Evolutionary conservation across 2,888 invertebrate genomes (phyloP).

Genomic region (Harmothoe impar): DNA sequence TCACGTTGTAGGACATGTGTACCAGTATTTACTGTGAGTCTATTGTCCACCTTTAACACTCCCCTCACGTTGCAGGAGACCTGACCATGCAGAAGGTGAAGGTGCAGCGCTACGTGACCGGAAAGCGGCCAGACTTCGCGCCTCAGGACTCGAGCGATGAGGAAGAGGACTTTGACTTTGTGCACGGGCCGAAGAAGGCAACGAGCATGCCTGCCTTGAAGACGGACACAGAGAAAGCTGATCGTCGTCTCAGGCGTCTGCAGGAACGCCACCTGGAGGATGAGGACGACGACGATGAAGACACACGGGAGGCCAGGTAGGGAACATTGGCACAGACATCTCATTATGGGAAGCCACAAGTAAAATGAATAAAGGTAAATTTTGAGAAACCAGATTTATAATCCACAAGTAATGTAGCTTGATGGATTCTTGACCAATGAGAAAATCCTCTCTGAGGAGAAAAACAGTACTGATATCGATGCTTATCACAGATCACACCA

Average conservation of each 20-base stretch:
- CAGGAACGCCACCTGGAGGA: conserved; percentile 82
- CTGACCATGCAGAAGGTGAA: conserved; percentile 99
- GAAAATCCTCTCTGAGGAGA: too few relatives aligned
- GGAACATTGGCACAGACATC: not conserved
- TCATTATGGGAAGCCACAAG: too few relatives aligned
- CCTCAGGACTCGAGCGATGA: conserved; percentile 90
- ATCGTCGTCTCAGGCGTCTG: conserved; percentile 91
- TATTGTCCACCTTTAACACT: too few relatives aligned
- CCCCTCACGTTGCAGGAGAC: conserved; percentile 88
- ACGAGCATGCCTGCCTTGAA: conserved; percentile 70
- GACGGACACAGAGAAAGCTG: conserved; percentile 87
- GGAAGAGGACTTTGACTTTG: conserved; percentile 91
- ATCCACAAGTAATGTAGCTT: too few relatives aligned
- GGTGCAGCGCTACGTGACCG: conserved; percentile 98
- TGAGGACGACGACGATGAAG: conserved; percentile 76
- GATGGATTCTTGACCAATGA: too few relatives aligned
- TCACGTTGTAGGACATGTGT: too few relatives aligned
- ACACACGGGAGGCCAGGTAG: conserved; percentile 34
- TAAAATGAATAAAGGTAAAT: too few relatives aligned
- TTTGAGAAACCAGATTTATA: too few relatives aligned
- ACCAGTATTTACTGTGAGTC: too few relatives aligned
- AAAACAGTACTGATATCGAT: too few relatives aligned
- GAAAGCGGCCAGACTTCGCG: conserved; percentile 97
- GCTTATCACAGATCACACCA: too few relatives aligned
- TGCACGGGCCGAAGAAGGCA: conserved; percentile 73